Conservation (phyloP, 2,888 invertebrate species). For the Crepidodera aurea region DNA sequence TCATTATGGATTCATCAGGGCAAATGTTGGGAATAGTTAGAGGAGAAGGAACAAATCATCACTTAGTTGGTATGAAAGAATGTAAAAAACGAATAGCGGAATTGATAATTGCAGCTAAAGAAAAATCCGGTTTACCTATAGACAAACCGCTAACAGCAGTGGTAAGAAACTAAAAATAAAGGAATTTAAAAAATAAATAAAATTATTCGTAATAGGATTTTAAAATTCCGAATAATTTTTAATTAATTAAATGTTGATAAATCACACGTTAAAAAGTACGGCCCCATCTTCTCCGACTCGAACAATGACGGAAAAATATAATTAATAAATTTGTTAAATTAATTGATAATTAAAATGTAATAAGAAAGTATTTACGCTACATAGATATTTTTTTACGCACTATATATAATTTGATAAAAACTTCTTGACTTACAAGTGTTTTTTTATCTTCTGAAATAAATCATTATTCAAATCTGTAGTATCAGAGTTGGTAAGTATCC, state of each 20-base stretch:
- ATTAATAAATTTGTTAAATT: too few species aligned
- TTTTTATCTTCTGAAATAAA: too few species aligned
- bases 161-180: slow-evolving; percentile 70
- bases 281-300: background rate
- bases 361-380: too few species aligned
- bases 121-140: slow-evolving; percentile 67
- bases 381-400: too few species aligned
- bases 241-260: background rate
- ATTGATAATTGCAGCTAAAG: slow-evolving; percentile 76
- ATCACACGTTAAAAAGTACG: background rate
- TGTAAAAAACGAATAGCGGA: slow-evolving; percentile 76
- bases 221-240: background rate
- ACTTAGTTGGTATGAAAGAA: slow-evolving; percentile 84
- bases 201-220: background rate
- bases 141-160: slow-evolving; percentile 71
- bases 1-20: slow-evolving; percentile 78
- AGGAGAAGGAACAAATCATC: slow-evolving; percentile 83
- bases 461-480: too few species aligned
- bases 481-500: too few species aligned
- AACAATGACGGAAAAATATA: too few species aligned
- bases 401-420: too few species aligned
- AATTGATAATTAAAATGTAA: too few species aligned
- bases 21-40: slow-evolving; percentile 69
- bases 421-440: too few species aligned
- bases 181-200: background rate